These are phyloP conservation scores for Alloplasta piceator DNA, from an alignment of 2,888 invertebrate species.

Conservation along the genomic window DNA sequence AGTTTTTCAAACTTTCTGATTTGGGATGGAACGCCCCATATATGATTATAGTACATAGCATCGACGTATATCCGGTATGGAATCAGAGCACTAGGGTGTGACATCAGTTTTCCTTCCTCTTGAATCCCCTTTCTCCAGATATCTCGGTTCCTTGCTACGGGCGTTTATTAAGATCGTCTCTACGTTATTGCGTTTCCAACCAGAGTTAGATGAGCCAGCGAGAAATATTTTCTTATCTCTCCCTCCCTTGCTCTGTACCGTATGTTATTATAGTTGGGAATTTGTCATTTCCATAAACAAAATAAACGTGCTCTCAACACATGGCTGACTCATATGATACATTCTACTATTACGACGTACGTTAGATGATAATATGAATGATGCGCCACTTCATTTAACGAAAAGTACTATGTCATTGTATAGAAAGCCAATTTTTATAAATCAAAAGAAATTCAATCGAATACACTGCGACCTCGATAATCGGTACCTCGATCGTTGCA, in stretches of 20 bases:
- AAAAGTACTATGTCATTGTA: too few relatives aligned
- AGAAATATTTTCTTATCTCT: slow-evolving; percentile 24
- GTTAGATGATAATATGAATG: slow-evolving; percentile 6
- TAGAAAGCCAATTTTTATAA: too few relatives aligned
- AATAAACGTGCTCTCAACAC: slow-evolving; percentile 17
- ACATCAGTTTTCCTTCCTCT: slow-evolving; percentile 32
- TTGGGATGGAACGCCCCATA: not conserved
- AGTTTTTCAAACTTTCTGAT: too few relatives aligned
- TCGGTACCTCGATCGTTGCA: too few relatives aligned
- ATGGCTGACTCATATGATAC: slow-evolving; percentile 10
- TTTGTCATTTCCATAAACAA: slow-evolving; percentile 31
- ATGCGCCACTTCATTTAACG: not conserved
- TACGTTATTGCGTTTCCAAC: slow-evolving; percentile 46
- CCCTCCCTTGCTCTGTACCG: not conserved
- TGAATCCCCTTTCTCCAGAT: not conserved
- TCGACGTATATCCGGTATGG: slow-evolving; percentile 27
- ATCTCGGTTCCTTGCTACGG: too few relatives aligned
- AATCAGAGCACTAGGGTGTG: slow-evolving; percentile 10
- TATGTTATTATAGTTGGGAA: slow-evolving; percentile 28
- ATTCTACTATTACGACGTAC: not conserved
- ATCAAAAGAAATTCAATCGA: too few relatives aligned
- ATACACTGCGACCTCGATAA: too few relatives aligned
- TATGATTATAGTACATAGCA: slow-evolving; percentile 11
- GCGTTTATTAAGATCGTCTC: slow-evolving; percentile 51
- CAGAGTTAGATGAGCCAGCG: slow-evolving; percentile 30